Base-by-base conservation (phyloP, 2,113 vertebrate species). In the Penelope pileata region DNA sequence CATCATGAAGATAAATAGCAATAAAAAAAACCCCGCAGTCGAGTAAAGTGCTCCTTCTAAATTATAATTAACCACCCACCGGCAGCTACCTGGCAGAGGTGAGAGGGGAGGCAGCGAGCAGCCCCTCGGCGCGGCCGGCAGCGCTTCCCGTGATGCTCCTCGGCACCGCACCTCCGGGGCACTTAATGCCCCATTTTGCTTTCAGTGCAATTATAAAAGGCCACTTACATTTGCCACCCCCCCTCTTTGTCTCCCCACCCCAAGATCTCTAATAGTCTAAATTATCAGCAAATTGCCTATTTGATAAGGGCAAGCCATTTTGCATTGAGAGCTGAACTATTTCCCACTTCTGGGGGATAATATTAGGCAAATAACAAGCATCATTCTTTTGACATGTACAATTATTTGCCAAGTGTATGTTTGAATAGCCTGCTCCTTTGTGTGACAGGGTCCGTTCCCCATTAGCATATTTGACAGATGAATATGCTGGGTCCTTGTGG, bases 351-450 rank as follows among this genome's bases (percentile, higher is more conserved):
- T 97, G 91, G 93, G 97, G 96, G 96, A 97, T 97, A 96, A 96
- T 96, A 98, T 97, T 97, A 97, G 92, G 96, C 97, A 98, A 98
- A 98, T 98, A 98, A 97, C 97, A 97, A 97, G 96, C 97, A 97
- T 97, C 95, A 95, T 96, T 97, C 96, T 96, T 97, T 96, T 98
- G 97, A 98, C 97, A 98, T 96, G 94, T 97, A 97, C 97, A 98
- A 98, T 98, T 98, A 98, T 97, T 98, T 97, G 97, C 96, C 95
- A 97, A 98, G 95, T 97, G 95, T 96, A 94, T 97, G 96, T 98
- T 98, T 97, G 97, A 97, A 97, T 96, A 97, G 97, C 95, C 94
- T 97, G 95, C 94, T 97, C 96, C 97, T 96, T 96, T 96, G 88
- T 97, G 97, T 95, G 97, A 96, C 97, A 96, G 95, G 96, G 96